These are phyloP conservation scores for Platycercus adscitus DNA, from an alignment of 2,113 vertebrate species.

Conservation along the genomic window DNA sequence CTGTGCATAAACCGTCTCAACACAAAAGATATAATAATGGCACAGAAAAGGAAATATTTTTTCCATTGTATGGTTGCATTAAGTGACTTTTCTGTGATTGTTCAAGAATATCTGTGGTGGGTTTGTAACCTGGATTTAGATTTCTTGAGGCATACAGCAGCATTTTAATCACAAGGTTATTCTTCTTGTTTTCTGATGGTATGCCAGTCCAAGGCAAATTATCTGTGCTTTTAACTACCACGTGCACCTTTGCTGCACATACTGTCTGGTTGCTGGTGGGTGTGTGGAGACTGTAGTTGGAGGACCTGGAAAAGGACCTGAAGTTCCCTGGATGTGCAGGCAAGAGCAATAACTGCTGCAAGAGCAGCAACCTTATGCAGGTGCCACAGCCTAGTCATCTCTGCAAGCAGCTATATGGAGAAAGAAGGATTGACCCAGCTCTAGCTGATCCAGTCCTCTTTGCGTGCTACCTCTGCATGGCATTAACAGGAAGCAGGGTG, in stretches of 20 bases:
- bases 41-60: not conserved
- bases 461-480: not conserved
- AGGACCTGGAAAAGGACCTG: not conserved
- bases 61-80: not conserved
- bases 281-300: not conserved
- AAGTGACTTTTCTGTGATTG: not conserved
- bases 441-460: not conserved
- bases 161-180: not conserved
- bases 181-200: not conserved
- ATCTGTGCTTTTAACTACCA: not conserved
- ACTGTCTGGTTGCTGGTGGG: fast-evolving
- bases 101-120: not conserved
- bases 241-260: fast-evolving
- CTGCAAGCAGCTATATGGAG: not conserved
- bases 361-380: not conserved
- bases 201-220: not conserved
- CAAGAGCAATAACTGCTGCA: not conserved
- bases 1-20: not conserved
- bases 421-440: not conserved
- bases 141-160: not conserved
- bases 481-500: not conserved
- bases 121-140: not conserved
- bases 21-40: not conserved
- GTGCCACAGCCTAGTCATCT: not conserved
- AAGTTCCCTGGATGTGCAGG: not conserved